Evolutionary conservation across 53 echinoderm and acorn worm genomes (phyloP).

Genomic region (Luidia sarsii): DNA sequence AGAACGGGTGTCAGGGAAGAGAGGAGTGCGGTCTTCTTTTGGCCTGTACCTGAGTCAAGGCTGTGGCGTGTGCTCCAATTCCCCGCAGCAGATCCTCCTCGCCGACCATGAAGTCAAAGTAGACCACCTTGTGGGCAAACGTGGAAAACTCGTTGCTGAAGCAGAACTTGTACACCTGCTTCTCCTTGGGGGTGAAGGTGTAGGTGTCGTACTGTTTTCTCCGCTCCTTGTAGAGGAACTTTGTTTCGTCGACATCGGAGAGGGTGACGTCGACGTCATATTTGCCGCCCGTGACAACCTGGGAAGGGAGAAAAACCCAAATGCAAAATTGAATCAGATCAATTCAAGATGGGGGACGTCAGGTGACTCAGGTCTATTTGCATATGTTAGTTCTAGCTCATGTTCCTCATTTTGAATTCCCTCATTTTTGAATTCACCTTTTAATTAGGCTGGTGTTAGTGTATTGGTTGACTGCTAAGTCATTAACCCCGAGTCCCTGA

Average conservation of each 20-base stretch:
- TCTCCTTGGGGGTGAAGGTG: constrained; percentile 71
- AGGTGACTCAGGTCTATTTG: no score
- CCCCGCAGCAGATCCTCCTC: constrained; percentile 84
- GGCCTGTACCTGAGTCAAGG: constrained; percentile 79
- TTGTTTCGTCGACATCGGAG: constrained; percentile 67
- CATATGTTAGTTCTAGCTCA: no score
- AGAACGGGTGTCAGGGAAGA: no score
- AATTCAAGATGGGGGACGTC: no score
- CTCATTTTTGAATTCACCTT: no score
- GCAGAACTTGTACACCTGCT: constrained; percentile 90
- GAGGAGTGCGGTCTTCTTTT: constrained; percentile 91
- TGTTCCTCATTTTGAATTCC: no score
- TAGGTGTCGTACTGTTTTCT: constrained; percentile 97
- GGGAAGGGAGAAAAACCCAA: no score
- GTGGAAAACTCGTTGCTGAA: constrained; percentile 99
- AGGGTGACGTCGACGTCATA: constrained; percentile 90
- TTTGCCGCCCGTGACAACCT: constrained; percentile 97
- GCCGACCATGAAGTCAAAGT: constrained; percentile 95
- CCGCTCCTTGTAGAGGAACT: constrained; percentile 82
- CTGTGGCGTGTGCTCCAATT: constrained; percentile 89
- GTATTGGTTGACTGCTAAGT: no score
- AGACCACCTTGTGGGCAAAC: constrained; percentile 95
- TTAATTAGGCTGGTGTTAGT: no score
- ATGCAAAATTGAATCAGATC: no score
- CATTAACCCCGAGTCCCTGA: no score